A percentile compares a stretch with the other conserved stretches of the same genome.
phyloP scores from a whole-genome alignment of 2,113 vertebrate genomes.

The Epinephelus fuscoguttatus region DNA sequence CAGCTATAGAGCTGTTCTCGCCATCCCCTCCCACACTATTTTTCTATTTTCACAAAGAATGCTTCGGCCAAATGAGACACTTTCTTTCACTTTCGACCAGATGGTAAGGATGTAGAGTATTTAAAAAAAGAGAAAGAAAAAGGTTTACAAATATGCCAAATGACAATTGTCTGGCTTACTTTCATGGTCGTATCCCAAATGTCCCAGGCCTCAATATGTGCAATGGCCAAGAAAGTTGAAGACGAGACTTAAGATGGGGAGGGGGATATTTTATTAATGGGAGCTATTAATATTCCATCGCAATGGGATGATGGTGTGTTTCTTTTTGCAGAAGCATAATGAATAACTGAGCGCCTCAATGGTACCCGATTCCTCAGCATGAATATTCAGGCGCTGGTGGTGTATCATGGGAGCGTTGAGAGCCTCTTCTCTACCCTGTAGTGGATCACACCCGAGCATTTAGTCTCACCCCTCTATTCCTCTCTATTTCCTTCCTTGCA shows the following conservation, averaged over 20 bases:
- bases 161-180: conserved; percentile 39
- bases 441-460: conserved; percentile 64
- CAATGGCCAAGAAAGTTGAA: conserved; percentile 71
- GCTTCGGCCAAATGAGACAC: conserved; percentile 43
- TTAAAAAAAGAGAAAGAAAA: background rate
- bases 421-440: conserved; percentile 65
- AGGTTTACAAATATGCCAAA: conserved; percentile 46
- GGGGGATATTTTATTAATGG: conserved; percentile 86
- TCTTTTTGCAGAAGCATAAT: conserved; percentile 85
- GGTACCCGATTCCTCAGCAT: conserved; percentile 78
- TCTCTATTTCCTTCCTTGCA: conserved; percentile 33
- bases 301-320: conserved; percentile 81
- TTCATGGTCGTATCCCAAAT: conserved; percentile 45
- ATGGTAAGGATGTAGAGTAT: conserved; percentile 18
- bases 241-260: conserved; percentile 69
- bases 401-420: conserved; percentile 73
- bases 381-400: conserved; percentile 83
- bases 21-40: conserved; percentile 54
- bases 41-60: conserved; percentile 56
- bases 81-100: conserved; percentile 39
- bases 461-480: conserved; percentile 57
- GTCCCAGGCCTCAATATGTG: conserved; percentile 57
- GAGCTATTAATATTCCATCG: conserved; percentile 85
- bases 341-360: conserved; percentile 85
- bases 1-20: conserved; percentile 58